These are phyloP conservation scores for Paramormyrops hopkinsi DNA, from an alignment of 2,797 vertebrate species.

Conservation along the genomic window DNA sequence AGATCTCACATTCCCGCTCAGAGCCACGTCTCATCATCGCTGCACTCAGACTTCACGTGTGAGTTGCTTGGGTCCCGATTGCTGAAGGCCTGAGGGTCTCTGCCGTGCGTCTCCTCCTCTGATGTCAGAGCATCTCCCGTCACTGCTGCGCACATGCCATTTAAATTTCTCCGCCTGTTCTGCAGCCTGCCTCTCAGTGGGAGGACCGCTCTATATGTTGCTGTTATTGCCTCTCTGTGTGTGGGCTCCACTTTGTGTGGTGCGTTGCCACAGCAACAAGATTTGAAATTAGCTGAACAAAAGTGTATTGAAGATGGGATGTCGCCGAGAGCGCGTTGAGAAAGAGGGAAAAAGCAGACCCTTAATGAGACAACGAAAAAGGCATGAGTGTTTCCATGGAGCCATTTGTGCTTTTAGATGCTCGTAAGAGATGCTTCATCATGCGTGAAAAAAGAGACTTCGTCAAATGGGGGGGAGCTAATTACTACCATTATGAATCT, in stretches of 20 bases:
- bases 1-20: background rate
- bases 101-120: background rate
- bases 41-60: background rate
- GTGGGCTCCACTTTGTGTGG: slow-evolving; percentile 29
- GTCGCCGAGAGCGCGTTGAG: background rate
- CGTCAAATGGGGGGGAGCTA: slow-evolving; percentile 24
- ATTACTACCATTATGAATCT: slow-evolving; percentile 36
- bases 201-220: slow-evolving; percentile 12
- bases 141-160: background rate
- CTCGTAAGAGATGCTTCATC: background rate
- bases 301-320: slow-evolving; percentile 20
- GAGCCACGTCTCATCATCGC: background rate
- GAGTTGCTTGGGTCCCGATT: background rate
- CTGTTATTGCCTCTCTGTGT: slow-evolving; percentile 18
- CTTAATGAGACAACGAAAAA: slow-evolving; percentile 11
- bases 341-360: background rate
- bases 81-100: background rate
- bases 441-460: background rate
- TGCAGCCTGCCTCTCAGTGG: background rate
- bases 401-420: background rate
- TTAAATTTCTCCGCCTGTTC: background rate
- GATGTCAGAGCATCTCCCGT: background rate
- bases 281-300: slow-evolving; percentile 30
- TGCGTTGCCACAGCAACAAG: slow-evolving; percentile 39
- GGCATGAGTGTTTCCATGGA: background rate